Base-by-base conservation (phyloP, 2,888 invertebrate species). In the Ichneumoninae sp. region DNA sequence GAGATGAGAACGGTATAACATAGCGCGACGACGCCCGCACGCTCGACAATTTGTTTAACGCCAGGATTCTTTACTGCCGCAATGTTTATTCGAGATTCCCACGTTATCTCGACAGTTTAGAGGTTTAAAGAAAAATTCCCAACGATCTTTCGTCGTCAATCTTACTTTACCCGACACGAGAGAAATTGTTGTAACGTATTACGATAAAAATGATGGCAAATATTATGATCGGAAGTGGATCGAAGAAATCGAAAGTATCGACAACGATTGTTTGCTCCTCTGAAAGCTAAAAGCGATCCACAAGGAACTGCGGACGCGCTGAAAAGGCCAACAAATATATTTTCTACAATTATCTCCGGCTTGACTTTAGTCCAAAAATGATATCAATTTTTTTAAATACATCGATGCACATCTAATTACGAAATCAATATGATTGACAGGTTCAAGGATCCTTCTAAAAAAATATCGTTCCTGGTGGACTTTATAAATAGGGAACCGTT, bases 41-140 rank as follows among this genome's bases (percentile, higher is more conserved):
- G 79, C 73, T 83, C 75, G 83, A 80, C 80, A 75, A 80, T 83
- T 83, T 80, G 71, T 65, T 74, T 69, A 83, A 73, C 79, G 83
- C 54, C 63, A 70, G 54, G 44, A 47, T 75, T 80, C 74, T 80
- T 83, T 70, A 80, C 63, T 22, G 52, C 6, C 63, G 65, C 47
- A 47, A 83, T 80, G 69, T 83, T 83, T 80, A 75, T 66, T 70
- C 74, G 52, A 44, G 63, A 74, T 47, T 36, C 26, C 52, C 68
- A 63, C 78, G 69, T 75, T 13, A 74, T 70, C 47, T 36, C 63
- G 60, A 68, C 63, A 54, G 60, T 68, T 63, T n/a, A 6, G 26
- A 83, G 50, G 40, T 73, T 47, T 47, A 4, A 16, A 47, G 16
- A 47, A 47, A 16, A 47, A 13, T 19, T 50, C 30, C 30, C 63